Evolutionary conservation across 2,888 invertebrate species (phyloP), one percentile per base, ranked within the genome.

Genomic region (Xestoiulus laeticollis): DNA sequence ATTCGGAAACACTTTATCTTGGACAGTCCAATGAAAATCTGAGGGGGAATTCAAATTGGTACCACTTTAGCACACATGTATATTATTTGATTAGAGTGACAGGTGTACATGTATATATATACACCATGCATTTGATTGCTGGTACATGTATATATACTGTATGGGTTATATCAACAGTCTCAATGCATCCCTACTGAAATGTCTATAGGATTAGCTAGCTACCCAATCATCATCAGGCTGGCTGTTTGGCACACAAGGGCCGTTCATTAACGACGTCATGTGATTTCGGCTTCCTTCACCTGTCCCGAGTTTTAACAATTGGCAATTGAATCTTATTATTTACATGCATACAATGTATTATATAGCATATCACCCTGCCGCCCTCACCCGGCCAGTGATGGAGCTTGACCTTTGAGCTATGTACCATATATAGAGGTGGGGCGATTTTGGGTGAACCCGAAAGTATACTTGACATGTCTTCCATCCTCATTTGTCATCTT

Each of bases 401-500:
- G 48, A 48, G 48, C 16, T 48, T 16, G 48, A 59, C 59, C 48
- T 48, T 48, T 48, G 48, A 3, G 48, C 19, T n/a, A n/a, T n/a
- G n/a, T n/a, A n/a, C n/a, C n/a, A n/a, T 43, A 43, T 43, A 43
- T 43, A n/a, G n/a, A 59, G 59, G 59, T 59, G 59, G 59, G 19
- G 59, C 59, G 59, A 59, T 59, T 59, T n/a, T 19, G 59, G 59
- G 59, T 59, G n/a, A 59, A n/a, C 59, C n/a, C n/a, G n/a, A 59
- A 59, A 59, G 59, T 59, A 0, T n/a, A n/a, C 59, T 59, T 59
- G n/a, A 19, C 59, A 59, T 59, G n/a, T 59, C 59, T 59, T 5
- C 59, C 59, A 59, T 59, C n/a, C 59, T 59, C 59, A 59, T 59
- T 59, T 59, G 59, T 59, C 59, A 59, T 59, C 59, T 48, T 59